Evolutionary conservation across 2,888 invertebrate genomes (phyloP), one percentile per base, ranked within the genome.

Genomic region (Nymphalis urticae): DNA sequence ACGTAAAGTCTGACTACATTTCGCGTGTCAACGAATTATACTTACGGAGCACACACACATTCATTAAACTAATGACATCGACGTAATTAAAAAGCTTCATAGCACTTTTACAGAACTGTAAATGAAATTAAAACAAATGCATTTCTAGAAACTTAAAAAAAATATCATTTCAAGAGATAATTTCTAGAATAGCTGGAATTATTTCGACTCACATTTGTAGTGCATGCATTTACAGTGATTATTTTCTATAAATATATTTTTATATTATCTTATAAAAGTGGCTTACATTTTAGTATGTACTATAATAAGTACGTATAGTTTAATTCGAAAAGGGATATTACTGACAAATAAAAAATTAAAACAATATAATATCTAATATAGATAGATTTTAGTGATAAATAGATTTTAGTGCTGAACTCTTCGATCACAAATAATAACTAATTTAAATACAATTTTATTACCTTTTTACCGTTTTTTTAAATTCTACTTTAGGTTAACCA

Each of bases 21-120:
- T 56, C 17, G 32, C 7, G 32, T 9, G 42, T 42, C 19, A 42
- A 42, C 58, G 42, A 58, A 58, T 10, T 36, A 36, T 58, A 58
- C 58, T 58, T n/a, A 17, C 50, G 17, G 2, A n/a, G 50, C n/a
- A n/a, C 8, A 19, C 19, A 58, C 58, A 54, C 51, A 8, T 54
- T 54, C 54, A 42, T 58, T 58, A 58, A 19, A 36, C 17, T 58
- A 58, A 58, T 58, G 58, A 42, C 58, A 58, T 42, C 42, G 10
- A 10, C 58, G 36, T 58, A 36, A 58, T 54, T 58, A 58, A 42
- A 42, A 32, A 36, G 19, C 58, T 36, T 36, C 32, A 17, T 36
- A n/a, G 17, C 32, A 58, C 17, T 36, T n/a, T 42, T 42, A 58
- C 36, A 42, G 42, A 27, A 42, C 19, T 19, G n/a, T 36, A 42